Evolutionary conservation across 2,888 invertebrate genomes (phyloP), one percentile per base, ranked within the genome.

Genomic region (Margaritifera margaritifera): DNA sequence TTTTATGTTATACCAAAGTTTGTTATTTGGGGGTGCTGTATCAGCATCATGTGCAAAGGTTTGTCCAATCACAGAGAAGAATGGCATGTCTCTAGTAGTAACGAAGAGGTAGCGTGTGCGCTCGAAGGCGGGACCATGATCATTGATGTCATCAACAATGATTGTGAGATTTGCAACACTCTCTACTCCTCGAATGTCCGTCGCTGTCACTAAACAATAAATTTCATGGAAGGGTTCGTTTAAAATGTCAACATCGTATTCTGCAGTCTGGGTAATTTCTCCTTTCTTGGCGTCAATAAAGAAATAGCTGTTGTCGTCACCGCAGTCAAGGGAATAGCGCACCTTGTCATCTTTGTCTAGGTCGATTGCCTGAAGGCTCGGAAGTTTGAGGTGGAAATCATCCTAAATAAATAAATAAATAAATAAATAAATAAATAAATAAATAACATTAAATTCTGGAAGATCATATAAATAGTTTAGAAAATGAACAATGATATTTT

Each of bases 41-140:
- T 70, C 73, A 11, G 59, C 53, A 25, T 74, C 73, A 31, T 62
- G 56, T n/a, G 73, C 73, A 27, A 42, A 42, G 22, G 69, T 59
- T 42, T 55, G 50, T 4, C 73, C 73, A 52, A 70, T 55, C 4
- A 27, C 59, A 18, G 68, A 55, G 53, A 68, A 68, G 15, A 74
- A 50, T 3, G 73, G 70, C n/a, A 68, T 31, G 54, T 68, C 65
- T 51, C 59, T 53, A 15, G 70, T 68, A 0, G 68, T 63, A n/a
- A 68, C 68, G 60, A 74, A 74, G 18, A 68, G 58, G 51, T 70
- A 70, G 31, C 73, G 70, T 5, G 73, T 70, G 55, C 25, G 54
- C 42, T 53, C 27, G 61, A 74, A 74, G 27, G 62, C 62, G 1
- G 70, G 70, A 6, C 62, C 64, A 31, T 74, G 70, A 51, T 74